phyloP scores from a whole-genome alignment of 2,113 vertebrate species.

The Lampris megalopsis region DNA sequence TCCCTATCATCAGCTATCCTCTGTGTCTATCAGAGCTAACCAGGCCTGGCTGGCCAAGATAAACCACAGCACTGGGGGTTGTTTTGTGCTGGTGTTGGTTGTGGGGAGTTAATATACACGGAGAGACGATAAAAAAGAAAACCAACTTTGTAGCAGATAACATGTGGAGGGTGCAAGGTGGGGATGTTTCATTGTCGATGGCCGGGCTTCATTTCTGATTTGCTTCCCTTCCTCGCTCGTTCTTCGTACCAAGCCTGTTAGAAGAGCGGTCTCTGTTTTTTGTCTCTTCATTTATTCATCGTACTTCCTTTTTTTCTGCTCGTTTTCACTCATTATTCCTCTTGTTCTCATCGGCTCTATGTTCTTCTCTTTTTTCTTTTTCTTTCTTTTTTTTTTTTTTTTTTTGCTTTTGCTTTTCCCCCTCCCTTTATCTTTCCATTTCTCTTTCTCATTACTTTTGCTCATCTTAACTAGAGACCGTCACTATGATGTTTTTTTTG shows the following conservation, averaged over 20 bases:
- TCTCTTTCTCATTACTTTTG: neutral
- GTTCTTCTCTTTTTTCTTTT: neutral
- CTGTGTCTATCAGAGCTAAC: constrained; percentile 66
- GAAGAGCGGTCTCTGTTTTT: neutral
- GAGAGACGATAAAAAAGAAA: constrained; percentile 32
- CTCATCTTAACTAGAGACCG: constrained; percentile 35
- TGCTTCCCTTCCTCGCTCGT: too few relatives aligned
- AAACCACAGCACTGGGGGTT: constrained; percentile 50
- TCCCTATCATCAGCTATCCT: constrained; percentile 61
- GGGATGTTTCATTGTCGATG: constrained; percentile 17
- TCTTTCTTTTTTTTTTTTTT: neutral
- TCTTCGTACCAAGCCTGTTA: too few relatives aligned
- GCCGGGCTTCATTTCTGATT: constrained; percentile 17
- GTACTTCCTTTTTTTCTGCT: neutral
- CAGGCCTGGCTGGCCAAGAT: constrained; percentile 69
- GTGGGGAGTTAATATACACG: constrained; percentile 30
- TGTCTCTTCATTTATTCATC: constrained; percentile 5
- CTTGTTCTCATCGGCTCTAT: neutral
- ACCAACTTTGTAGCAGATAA: constrained; percentile 23
- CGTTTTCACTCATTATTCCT: constrained; percentile 20
- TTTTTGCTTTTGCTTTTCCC: neutral
- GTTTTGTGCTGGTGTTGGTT: constrained; percentile 40
- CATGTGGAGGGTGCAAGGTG: constrained; percentile 10
- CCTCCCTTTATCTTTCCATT: constrained; percentile 3
- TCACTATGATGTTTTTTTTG: constrained; percentile 52